phyloP scores from a whole-genome alignment of 2,113 vertebrate species.

The Takifugu bimaculatus region DNA sequence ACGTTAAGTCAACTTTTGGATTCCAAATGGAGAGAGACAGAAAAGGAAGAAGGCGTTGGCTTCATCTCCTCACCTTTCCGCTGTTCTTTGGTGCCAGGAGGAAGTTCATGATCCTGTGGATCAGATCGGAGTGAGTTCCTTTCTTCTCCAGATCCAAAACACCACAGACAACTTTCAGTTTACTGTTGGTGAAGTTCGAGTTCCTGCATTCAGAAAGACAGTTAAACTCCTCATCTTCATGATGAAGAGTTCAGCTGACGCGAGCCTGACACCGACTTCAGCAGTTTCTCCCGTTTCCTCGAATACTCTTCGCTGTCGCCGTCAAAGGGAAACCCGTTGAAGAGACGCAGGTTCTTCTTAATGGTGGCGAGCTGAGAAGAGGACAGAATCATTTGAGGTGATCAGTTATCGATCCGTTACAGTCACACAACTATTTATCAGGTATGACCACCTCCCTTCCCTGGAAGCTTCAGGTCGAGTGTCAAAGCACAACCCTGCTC shows the following conservation, averaged over 20 bases:
- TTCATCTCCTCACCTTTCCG: slow-evolving; percentile 79
- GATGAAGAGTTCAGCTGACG: neutral
- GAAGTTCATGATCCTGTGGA: slow-evolving; percentile 89
- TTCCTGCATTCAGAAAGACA: slow-evolving; percentile 20
- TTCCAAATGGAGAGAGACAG: no score
- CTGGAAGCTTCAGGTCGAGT: no score
- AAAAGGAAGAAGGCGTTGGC: no score
- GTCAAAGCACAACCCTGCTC: no score
- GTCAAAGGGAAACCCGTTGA: slow-evolving; percentile 91
- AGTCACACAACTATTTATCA: no score
- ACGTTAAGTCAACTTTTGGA: neutral
- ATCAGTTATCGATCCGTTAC: neutral
- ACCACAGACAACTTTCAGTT: slow-evolving; percentile 87
- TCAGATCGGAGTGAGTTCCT: slow-evolving; percentile 84
- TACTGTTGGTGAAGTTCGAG: slow-evolving; percentile 63
- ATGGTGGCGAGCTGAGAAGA: slow-evolving; percentile 78
- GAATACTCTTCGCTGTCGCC: slow-evolving; percentile 83
- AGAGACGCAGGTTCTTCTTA: slow-evolving; percentile 92
- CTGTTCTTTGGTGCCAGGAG: slow-evolving; percentile 87
- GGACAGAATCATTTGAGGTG: neutral
- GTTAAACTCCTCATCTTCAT: neutral
- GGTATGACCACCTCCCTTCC: no score
- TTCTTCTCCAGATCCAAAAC: slow-evolving; percentile 93
- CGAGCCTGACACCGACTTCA: slow-evolving; percentile 74
- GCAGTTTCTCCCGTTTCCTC: slow-evolving; percentile 89